Evolutionary conservation across 2,797 vertebrate genomes (phyloP), one percentile per base, ranked within the genome.

Genomic region (Sternotherus odoratus): DNA sequence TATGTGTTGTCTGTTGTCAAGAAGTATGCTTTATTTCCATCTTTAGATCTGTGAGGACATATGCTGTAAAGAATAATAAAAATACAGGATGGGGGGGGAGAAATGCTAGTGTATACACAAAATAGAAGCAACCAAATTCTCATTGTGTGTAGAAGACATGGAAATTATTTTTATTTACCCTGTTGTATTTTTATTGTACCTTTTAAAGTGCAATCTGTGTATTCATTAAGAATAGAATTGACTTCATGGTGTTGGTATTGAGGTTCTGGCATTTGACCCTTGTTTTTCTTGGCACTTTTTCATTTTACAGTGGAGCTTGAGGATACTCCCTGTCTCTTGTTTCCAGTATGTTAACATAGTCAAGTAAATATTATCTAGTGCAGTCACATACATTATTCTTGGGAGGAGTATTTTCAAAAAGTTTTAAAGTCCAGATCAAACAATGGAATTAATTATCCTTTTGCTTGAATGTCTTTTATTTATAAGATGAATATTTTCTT

Each of bases 251-350:
- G 77, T 96, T 96, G 95, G 85, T 77, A 8, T 0, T 91, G 83
- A 83, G 94, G 91, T 96, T 90, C 83, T 97, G 79, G 96, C 87
- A 89, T 88, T 96, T 96, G 86, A 96, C 88, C 77, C 85, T 79
- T 91, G 46, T 92, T 95, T 80, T 94, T 95, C 63, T 96, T 96
- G 92, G 89, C 91, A 95, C 77, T 72, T 91, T 89, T 96, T 86
- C 54, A 48, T 96, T 97, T 95, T 85, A 79, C 79, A 90, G 85
- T 87, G 53, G 53, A 94, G 89, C 43, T 92, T 8, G 75, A 95
- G 82, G 92, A 83, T 30, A 21, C 79, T 90, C 77, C 69, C 91
- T 82, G 90, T 96, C 79, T 96, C 87, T 83, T 85, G 88, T 96
- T 96, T 96, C 90, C 69, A 91, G 74, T 75, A 75, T 74, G 86